These are phyloP conservation scores for Uloborus diversus DNA, from an alignment of 1,140 invertebrate genomes.

Conservation along the genomic window DNA sequence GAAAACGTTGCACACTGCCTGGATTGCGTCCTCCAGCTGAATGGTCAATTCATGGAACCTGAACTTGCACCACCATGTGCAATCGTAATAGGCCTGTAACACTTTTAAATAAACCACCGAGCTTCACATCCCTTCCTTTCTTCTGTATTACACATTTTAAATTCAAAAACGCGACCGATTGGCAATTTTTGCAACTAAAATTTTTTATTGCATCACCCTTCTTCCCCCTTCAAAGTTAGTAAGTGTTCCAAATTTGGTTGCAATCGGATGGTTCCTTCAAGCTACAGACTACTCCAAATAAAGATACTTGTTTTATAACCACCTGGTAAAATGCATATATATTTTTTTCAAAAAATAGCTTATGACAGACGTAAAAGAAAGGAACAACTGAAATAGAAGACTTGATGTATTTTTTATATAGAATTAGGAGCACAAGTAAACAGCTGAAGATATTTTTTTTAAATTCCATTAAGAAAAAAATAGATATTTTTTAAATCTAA, in stretches of 20 bases:
- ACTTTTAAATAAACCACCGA: not conserved
- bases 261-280: not conserved
- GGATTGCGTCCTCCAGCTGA: not conserved
- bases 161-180: not conserved
- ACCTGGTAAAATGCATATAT: too few relatives aligned
- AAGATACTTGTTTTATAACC: constrained; percentile 1
- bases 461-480: too few relatives aligned
- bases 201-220: not conserved
- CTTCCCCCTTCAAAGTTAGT: not conserved
- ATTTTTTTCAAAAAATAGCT: too few relatives aligned
- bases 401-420: too few relatives aligned
- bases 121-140: not conserved
- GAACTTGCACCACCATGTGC: not conserved
- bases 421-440: too few relatives aligned
- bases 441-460: too few relatives aligned
- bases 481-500: too few relatives aligned
- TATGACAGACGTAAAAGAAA: too few relatives aligned
- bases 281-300: constrained; percentile 1
- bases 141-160: not conserved
- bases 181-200: not conserved
- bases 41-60: not conserved
- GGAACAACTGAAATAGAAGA: too few relatives aligned
- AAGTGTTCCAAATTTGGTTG: not conserved
- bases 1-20: not conserved
- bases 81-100: not conserved